These are phyloP conservation scores for Junonia oenone DNA, from an alignment of 2,888 invertebrate species.

Conservation along the genomic window DNA sequence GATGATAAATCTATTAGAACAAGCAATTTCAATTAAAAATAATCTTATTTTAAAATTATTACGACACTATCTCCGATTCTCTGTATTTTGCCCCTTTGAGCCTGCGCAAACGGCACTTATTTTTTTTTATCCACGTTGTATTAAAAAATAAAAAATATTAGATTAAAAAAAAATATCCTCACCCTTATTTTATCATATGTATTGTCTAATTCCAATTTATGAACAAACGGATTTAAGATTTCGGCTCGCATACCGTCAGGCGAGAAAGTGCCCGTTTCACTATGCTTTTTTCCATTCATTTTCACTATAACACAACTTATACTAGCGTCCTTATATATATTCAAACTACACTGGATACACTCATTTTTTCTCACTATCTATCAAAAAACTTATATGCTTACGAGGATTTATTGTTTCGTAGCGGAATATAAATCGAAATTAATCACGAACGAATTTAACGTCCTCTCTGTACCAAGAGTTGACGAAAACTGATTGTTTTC, in stretches of 20 bases:
- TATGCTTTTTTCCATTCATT: slow-evolving; percentile 82
- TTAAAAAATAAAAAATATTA: neutral
- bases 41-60: neutral
- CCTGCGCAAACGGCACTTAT: slow-evolving; percentile 21
- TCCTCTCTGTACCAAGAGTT: slow-evolving; percentile 32
- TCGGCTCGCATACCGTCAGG: slow-evolving; percentile 79
- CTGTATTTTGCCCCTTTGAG: slow-evolving; percentile 9
- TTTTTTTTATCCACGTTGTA: neutral
- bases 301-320: slow-evolving; percentile 48
- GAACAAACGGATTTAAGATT: slow-evolving; percentile 92
- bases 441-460: slow-evolving; percentile 35
- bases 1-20: neutral
- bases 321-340: slow-evolving; percentile 29
- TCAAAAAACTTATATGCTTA: neutral
- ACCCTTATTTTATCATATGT: slow-evolving; percentile 94
- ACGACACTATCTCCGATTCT: neutral
- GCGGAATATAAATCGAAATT: slow-evolving; percentile 15
- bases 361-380: slow-evolving; percentile 37
- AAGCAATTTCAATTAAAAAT: neutral
- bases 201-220: slow-evolving; percentile 90
- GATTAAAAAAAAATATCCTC: slow-evolving; percentile 43
- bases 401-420: slow-evolving; percentile 7
- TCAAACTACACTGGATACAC: slow-evolving; percentile 41
- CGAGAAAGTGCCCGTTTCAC: slow-evolving; percentile 76
- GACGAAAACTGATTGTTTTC: neutral